Evolutionary conservation across 2,888 invertebrate genomes (phyloP).

Genomic region (Thecophora atra): DNA sequence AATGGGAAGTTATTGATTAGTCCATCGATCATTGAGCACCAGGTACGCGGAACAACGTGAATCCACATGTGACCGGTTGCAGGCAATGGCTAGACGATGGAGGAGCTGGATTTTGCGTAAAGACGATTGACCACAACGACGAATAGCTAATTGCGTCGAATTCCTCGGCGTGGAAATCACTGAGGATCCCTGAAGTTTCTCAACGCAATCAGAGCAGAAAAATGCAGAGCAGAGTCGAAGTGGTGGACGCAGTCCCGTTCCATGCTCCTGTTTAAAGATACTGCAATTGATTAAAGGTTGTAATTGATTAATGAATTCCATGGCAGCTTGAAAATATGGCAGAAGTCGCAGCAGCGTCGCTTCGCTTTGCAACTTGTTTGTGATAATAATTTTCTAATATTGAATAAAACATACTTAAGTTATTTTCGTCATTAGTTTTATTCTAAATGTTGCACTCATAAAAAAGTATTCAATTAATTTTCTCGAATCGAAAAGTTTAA

Average conservation of each 20-base stretch:
- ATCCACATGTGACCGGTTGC: constrained; percentile 3
- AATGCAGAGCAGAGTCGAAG: not conserved
- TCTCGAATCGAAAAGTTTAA: too few relatives aligned
- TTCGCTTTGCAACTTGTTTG: too few relatives aligned
- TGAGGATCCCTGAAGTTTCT: not conserved
- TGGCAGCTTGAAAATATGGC: not conserved
- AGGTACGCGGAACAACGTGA: constrained; percentile 4
- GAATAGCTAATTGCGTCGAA: constrained; percentile 18
- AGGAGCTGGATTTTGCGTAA: constrained; percentile 15
- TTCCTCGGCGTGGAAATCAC: too few relatives aligned
- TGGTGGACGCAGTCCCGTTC: not conserved
- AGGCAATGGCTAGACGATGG: not conserved
- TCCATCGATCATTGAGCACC: constrained; percentile 35
- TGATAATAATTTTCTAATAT: too few relatives aligned
- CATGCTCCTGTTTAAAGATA: not conserved
- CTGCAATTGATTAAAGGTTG: constrained; percentile 25
- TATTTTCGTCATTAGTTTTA: not conserved
- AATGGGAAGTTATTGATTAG: constrained; percentile 33
- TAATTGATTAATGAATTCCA: constrained; percentile 26
- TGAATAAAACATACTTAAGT: not conserved
- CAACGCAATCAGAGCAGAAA: not conserved
- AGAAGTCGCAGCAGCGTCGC: not conserved
- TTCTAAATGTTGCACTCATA: not conserved
- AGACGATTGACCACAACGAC: not conserved
- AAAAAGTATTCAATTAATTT: not conserved